Base-by-base conservation (phyloP, 2,888 invertebrate species). In the Clunio marinus region DNA sequence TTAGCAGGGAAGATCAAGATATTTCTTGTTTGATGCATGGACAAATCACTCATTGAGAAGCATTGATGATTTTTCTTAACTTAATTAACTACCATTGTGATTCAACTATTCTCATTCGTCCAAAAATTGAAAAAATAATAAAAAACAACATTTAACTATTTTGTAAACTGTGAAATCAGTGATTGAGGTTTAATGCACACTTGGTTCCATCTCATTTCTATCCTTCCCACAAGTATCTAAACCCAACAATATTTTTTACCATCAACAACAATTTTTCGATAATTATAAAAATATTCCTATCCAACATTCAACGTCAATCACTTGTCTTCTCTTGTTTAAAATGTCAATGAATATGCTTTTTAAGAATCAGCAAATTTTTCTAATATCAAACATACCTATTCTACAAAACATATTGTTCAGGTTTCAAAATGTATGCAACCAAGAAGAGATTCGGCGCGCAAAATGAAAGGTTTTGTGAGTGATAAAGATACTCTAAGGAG, bases 351-450 rank as follows among this genome's bases (percentile, higher is more conserved):
- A 51, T 17, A 51, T 51, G 51, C n/a, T n/a, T n/a, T n/a, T n/a
- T n/a, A n/a, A n/a, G n/a, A n/a, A n/a, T n/a, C n/a, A n/a, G n/a
- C 51, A 51, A 15, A 51, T 51, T 32, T 41, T 22, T 51, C 20
- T 22, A n/a, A 57, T 51, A 32, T 32, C 32, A 66, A 66, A 66
- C 66, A 51, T 66, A 66, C 66, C 66, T 66, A 66, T 51, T 46
- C 66, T 66, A 66, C 66, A 46, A 66, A 66, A 46, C 35, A 66
- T 55, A 66, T 51, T 22, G 66, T 66, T 66, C 66, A 66, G 66
- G 66, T 55, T 51, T 66, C 55, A 66, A 55, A 55, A 15, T 27
- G n/a, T 57, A 66, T 66, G 55, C 66, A 66, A 46, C 32, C 55
- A 51, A 46, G 41, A 41, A 45, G 63, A 55, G 25, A 55, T 45